Base-by-base conservation (phyloP, 2,113 vertebrate species). In the Hippocampus mohnikei region DNA sequence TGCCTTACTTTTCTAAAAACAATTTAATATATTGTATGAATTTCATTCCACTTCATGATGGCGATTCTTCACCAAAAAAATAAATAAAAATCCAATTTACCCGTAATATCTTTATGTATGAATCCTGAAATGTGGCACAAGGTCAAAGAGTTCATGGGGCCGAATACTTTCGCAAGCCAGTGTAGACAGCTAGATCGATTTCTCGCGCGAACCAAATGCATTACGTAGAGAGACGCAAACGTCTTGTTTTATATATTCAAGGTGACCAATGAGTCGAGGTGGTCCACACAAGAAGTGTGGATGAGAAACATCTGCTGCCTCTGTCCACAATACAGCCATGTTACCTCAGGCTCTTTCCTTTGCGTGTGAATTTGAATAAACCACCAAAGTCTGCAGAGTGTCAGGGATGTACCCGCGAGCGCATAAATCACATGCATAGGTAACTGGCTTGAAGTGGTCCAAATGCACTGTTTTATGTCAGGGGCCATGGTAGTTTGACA, bases 261-360 rank as follows among this genome's bases (percentile, higher is more conserved):
- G 25, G 56, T 52, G 50, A 52, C 50, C 50, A 9, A 13, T 59
- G 56, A 59, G 25, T 29, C 29, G 56, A 59, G 56, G 23, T 59
- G 56, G 56, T 59, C 56, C 56, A 59, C 25, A 29, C 56, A 59
- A 59, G 12, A 27, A 29, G 25, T 59, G 25, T 58, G 23, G 55
- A 58, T 58, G 23, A 58, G 55, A 27, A 58, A 58, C 55, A 58
- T 23, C 23, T 58, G 55, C 23, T 58, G 55, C 25, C 29, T 59
- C 25, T 59, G 56, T 29, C 56, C 56, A 29, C 25, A 59, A 59
- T 27, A 29, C 25, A 29, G 5, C 12, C 15, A 29, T 29, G 6
- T 59, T 59, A 29, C 56, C 56, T 59, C 56, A 15, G 56, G 56
- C 25, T 59, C 25, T 59, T 59, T 59, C 56, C 56, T 59, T 59